Evolutionary conservation across 2,888 invertebrate genomes (phyloP), one percentile per base, ranked within the genome.

Genomic region (Homarus gammarus): DNA sequence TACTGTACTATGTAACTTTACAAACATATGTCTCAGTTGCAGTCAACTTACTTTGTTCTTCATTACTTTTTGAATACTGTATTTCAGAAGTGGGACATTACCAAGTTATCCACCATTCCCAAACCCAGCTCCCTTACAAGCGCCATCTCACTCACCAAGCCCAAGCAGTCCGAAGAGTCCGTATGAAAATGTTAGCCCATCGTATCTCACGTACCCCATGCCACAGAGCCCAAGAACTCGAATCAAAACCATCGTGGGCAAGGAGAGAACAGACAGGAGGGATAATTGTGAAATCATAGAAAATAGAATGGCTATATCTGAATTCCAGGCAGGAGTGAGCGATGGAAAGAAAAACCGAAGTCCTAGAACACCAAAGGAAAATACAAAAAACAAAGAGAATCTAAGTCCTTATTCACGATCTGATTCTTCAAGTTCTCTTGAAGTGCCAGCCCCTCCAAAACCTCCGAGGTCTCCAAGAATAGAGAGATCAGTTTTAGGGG

Each of bases 141-240:
- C 84, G 72, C 89, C 90, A 49, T 84, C 91, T 70, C 91, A 89
- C 72, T 72, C 89, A 33, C 82, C 78, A n/a, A 86, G 88, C 40
- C 90, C 92, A 22, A 84, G 38, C 81, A 91, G 78, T 73, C 86
- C 90, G 18, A 86, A 88, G 75, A 92, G 92, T 84, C 92, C 92
- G 15, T 92, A 92, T 84, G 92, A 93, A 77, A 92, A 93, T 84
- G 92, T 92, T 73, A 90, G 90, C 75, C 90, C 91, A 56, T 84
- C 90, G 87, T n/a, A 89, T 90, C 22, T 90, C 82, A 84, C 90
- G 91, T 44, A 92, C 92, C 40, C 93, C 93, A 78, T 90, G 89
- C 93, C 93, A 22, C 94, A 94, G 90, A 94, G 94, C 92, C 94
- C 94, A 0, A 92, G 94, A 84, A 93, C 93, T 0, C 92, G 94